Conservation (phyloP, 2,797 vertebrate genomes). For the Coregonus ussuriensis region DNA sequence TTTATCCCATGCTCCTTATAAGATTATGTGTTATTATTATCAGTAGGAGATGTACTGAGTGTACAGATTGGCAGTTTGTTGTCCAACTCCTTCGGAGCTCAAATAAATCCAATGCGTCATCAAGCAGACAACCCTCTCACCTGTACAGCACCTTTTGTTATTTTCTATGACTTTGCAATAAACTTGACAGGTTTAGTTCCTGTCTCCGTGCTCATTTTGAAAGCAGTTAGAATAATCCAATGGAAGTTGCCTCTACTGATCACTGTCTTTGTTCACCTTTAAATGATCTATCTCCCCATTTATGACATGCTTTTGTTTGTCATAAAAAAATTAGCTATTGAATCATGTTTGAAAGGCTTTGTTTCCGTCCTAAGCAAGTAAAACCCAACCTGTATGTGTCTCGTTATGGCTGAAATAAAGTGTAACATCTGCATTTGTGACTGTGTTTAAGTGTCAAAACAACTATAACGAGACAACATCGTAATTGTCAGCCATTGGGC, state of each 20-base stretch:
- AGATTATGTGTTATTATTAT: conserved; percentile 40
- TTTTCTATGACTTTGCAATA: no score
- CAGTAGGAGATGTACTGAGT: conserved; percentile 49
- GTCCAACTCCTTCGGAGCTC: conserved; percentile 14
- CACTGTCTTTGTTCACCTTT: conserved; percentile 6
- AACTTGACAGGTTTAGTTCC: background rate
- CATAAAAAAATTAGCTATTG: conserved; percentile 46
- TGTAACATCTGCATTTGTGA: conserved; percentile 66
- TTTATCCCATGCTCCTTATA: conserved; percentile 57
- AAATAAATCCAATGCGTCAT: conserved; percentile 32
- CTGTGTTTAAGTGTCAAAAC: conserved; percentile 68
- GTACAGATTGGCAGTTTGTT: conserved; percentile 33
- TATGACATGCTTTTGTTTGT: conserved; percentile 32
- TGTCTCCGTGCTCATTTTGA: no score
- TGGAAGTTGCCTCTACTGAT: background rate
- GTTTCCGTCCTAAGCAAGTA: conserved; percentile 61
- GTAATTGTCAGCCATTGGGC: conserved; percentile 76
- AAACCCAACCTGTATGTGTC: conserved; percentile 64
- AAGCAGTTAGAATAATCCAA: background rate
- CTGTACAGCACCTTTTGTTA: no score
- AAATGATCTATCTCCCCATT: conserved; percentile 14
- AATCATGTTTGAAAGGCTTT: conserved; percentile 62
- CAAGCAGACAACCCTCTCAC: background rate
- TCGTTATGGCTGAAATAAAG: conserved; percentile 68
- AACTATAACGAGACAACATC: conserved; percentile 71